A percentile compares a stretch with the other conserved stretches of the same genome.
These are phyloP conservation scores for Monochamus alternatus DNA, from an alignment of 2,888 invertebrate species.

Conservation along the genomic window DNA sequence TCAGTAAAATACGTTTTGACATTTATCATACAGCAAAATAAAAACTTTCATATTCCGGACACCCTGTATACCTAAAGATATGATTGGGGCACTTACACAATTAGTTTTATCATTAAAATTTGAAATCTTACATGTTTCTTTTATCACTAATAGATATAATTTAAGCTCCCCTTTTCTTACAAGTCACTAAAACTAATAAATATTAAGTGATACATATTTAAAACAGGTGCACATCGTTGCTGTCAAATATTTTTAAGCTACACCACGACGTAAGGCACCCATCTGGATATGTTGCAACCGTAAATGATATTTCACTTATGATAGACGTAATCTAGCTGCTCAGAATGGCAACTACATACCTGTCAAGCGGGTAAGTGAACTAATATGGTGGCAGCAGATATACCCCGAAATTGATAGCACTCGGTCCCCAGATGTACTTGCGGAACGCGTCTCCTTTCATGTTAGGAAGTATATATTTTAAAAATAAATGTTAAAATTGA, in stretches of 20 bases:
- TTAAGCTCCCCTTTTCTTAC: too few species aligned
- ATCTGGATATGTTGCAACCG: conserved; percentile 3
- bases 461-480: too few species aligned
- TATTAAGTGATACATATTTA: neutral
- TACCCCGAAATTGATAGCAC: neutral
- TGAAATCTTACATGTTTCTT: too few species aligned
- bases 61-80: too few species aligned
- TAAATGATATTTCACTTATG: conserved; percentile 2
- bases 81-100: too few species aligned
- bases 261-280: neutral
- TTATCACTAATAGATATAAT: too few species aligned
- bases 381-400: neutral
- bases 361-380: neutral
- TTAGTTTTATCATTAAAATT: too few species aligned
- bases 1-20: too few species aligned
- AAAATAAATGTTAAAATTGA: too few species aligned
- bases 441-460: too few species aligned
- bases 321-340: conserved; percentile 2
- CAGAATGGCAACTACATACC: neutral
- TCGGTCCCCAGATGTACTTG: neutral
- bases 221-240: conserved; percentile 5
- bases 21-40: too few species aligned
- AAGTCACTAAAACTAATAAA: neutral
- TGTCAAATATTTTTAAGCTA: neutral
- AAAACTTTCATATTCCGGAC: too few species aligned